Evolutionary conservation across 2,113 vertebrate species (phyloP), one percentile per base, ranked within the genome.

Genomic region (Elgaria multicarinata): DNA sequence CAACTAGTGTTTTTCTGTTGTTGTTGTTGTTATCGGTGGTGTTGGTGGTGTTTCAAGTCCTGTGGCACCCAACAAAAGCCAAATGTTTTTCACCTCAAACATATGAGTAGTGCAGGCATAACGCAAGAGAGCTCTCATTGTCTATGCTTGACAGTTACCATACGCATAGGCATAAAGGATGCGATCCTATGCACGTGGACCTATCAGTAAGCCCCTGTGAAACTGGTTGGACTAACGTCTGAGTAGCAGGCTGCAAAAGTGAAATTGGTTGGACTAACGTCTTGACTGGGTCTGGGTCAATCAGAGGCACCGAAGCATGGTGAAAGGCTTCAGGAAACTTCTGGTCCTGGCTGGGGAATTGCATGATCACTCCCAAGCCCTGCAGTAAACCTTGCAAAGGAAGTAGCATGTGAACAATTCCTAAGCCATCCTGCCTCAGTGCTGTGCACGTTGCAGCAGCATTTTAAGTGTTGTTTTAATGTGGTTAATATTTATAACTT

Each of bases 401-500:
- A 83, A 62, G 42, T 28, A 80, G 31, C 64, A 80, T 87, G 44
- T 3, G 6, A 83, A n/a, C 33, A 75, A 83, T 75, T 33, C 39
- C 28, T 62, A 55, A 12, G 36, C 28, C 33, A 33, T 33, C 9
- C 10, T 66, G 79, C 86, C 80, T 22, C 72, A 87, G 16, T 74
- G 82, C 53, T n/a, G 46, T 55, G 33, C 33, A 55, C 14, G 9
- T 9, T 82, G 81, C 89, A 67, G 85, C n/a, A 55, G 33, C 67
- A 12, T 92, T 92, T 85, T 87, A 90, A 69, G 22, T 83, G 69
- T 13, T 39, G 64, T 13, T 87, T 94, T 94, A 71, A 92, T 82
- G 90, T 92, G 91, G 80, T 92, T 92, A 95, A 53, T 95, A 93
- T 88, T 93, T 93, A 78, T 76, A 93, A 86, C 82, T 74, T 75